These are phyloP conservation scores for Pseudochaenichthys georgianus DNA, from an alignment of 2,797 vertebrate genomes.

Conservation along the genomic window DNA sequence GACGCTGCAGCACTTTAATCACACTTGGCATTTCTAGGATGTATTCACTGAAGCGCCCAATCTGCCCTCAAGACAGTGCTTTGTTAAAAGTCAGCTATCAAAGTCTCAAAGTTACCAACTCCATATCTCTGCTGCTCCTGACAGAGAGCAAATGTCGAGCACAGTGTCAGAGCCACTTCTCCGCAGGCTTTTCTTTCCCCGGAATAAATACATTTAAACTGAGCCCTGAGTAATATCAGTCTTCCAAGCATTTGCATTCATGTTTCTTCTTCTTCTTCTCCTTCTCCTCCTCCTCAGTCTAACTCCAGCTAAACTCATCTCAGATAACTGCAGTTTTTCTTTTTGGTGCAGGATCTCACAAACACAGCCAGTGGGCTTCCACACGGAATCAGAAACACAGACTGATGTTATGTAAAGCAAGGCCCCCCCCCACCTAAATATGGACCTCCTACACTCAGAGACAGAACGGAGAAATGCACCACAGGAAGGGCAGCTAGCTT, in stretches of 20 bases:
- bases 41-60: neutral
- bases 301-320: conserved; percentile 25
- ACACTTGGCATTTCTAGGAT: neutral
- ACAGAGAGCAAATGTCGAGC: conserved; percentile 32
- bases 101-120: conserved; percentile 38
- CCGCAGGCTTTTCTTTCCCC: conserved; percentile 29
- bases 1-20: neutral
- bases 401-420: neutral
- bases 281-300: neutral
- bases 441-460: neutral
- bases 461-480: neutral
- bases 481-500: neutral
- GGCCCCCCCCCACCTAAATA: neutral
- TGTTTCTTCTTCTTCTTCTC: neutral
- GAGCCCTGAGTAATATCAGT: conserved; percentile 24
- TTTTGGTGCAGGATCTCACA: conserved; percentile 16
- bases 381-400: neutral
- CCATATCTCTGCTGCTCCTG: conserved; percentile 21
- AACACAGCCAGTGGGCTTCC: conserved; percentile 2
- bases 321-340: conserved; percentile 22
- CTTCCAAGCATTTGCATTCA: conserved; percentile 46
- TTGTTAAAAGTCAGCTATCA: conserved; percentile 34
- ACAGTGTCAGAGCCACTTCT: conserved; percentile 17
- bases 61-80: conserved; percentile 17
- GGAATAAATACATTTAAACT: conserved; percentile 30